Base-by-base conservation (phyloP, 2,797 vertebrate genomes). In the Cossypha caffra region DNA sequence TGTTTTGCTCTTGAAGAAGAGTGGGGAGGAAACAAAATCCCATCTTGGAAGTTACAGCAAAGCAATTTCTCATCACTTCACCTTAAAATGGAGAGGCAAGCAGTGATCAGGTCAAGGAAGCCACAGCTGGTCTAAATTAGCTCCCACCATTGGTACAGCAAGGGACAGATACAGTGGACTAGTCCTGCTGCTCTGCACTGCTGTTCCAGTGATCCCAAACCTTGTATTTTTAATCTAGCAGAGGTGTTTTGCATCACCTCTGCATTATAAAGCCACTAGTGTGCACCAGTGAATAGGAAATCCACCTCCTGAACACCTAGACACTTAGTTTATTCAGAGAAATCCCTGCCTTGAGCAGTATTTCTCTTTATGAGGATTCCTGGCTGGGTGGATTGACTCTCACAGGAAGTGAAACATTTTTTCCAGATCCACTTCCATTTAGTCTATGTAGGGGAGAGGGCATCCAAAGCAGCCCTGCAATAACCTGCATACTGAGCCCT, bases 401-500 rank as follows among this genome's bases (percentile, higher is more conserved):
- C 85, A 78, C 42, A 59, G 89, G 85, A 96, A 88, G 69, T 91
- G 89, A 88, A 91, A 58, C 37, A 25, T 38, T 88, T 94, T 95
- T 94, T 91, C 89, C 89, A 94, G 54, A 79, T 95, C 88, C 88
- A 68, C 35, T 93, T 96, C 64, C 72, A 92, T 93, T 61, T 69
- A 62, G 69, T 72, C 81, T 48, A 0, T 19, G 7, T 18, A 81
- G 82, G 72, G n/a, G 21, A 86, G 66, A 77, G 75, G 79, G 59
- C 76, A 93, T 55, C 58, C 81, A 86, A 68, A 94, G 35, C 42
- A 54, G 31, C 81, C 73, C 55, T 38, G 37, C 67, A 78, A 18
- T 61, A 48, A 51, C 1, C 33, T 62, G 28, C 23, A 35, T 45
- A 72, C 35, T 77, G 6, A 95, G 37, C 68, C 68, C 75, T 90